phyloP scores from a whole-genome alignment of 1,140 invertebrate genomes.

The Drosophila tropicalis region DNA sequence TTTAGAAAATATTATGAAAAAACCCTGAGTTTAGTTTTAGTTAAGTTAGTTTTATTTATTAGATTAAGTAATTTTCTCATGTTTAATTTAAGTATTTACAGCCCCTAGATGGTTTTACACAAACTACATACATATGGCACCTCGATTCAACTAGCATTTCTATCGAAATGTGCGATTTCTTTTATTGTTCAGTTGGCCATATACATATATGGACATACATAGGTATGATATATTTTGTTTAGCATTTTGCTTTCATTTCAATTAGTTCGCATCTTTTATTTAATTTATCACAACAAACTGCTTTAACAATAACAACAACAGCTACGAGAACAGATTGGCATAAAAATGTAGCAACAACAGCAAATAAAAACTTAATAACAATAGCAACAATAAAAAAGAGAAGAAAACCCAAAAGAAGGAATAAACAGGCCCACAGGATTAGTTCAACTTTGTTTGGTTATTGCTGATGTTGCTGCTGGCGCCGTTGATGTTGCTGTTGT shows the following conservation, averaged over 20 bases:
- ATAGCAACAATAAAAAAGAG: constrained; percentile 3
- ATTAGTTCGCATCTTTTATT: constrained; percentile 53
- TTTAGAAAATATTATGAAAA: constrained; percentile 40
- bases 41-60: constrained; percentile 50
- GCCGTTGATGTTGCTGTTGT: constrained; percentile 16
- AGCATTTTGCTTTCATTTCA: constrained; percentile 34
- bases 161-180: constrained; percentile 15
- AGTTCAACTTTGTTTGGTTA: constrained; percentile 66
- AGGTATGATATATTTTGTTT: constrained; percentile 52
- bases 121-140: constrained; percentile 42
- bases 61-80: constrained; percentile 26
- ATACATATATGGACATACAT: constrained; percentile 36
- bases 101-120: constrained; percentile 37
- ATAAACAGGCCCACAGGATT: constrained; percentile 6
- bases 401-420: constrained; percentile 7
- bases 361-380: constrained; percentile 27
- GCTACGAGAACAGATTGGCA: constrained; percentile 53
- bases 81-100: constrained; percentile 58
- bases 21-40: constrained; percentile 76
- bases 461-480: constrained; percentile 34
- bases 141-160: constrained; percentile 64
- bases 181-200: constrained; percentile 44
- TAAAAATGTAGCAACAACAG: constrained; percentile 41
- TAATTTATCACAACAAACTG: constrained; percentile 77
- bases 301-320: constrained; percentile 72